These are phyloP conservation scores for Zosterops japonicus DNA, from an alignment of 2,113 vertebrate genomes.

Conservation along the genomic window DNA sequence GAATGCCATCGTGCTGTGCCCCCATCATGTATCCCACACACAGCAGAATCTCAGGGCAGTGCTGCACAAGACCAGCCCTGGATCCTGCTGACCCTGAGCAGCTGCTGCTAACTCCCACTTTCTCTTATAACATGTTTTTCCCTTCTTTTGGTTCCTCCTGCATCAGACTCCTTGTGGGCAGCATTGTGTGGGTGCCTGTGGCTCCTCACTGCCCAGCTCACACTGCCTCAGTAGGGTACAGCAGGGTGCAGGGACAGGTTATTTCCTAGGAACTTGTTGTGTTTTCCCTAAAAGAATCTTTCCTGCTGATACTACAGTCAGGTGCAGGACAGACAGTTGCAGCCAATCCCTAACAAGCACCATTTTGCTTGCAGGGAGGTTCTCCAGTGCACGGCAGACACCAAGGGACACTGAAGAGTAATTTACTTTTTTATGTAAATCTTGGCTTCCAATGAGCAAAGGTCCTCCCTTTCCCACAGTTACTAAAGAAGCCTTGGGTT, in stretches of 20 bases:
- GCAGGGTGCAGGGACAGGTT: too few relatives aligned
- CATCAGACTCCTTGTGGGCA: not conserved
- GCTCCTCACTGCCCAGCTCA: not conserved
- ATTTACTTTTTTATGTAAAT: not conserved
- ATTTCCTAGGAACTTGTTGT: rapidly evolving
- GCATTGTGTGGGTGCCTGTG: rapidly evolving
- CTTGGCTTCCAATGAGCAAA: not conserved
- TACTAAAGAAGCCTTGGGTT: not conserved
- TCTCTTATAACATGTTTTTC: not conserved
- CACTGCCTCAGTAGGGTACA: rapidly evolving
- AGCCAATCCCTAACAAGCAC: not conserved
- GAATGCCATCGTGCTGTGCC: not conserved
- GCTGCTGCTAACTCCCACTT: rapidly evolving
- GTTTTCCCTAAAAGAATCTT: not conserved
- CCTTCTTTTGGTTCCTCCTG: not conserved
- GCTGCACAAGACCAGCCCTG: not conserved
- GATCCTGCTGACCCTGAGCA: not conserved
- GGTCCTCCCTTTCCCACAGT: not conserved
- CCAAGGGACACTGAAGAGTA: not conserved
- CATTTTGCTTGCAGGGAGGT: not conserved
- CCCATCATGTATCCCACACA: rapidly evolving
- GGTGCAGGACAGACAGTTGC: not conserved
- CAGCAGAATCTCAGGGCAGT: not conserved
- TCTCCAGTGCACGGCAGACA: not conserved
- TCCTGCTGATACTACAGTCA: rapidly evolving